Percentiles rank a stretch among this genome's conserved stretches.
phyloP scores from a whole-genome alignment of 2,113 vertebrate genomes.

The Cisticola juncidis region DNA sequence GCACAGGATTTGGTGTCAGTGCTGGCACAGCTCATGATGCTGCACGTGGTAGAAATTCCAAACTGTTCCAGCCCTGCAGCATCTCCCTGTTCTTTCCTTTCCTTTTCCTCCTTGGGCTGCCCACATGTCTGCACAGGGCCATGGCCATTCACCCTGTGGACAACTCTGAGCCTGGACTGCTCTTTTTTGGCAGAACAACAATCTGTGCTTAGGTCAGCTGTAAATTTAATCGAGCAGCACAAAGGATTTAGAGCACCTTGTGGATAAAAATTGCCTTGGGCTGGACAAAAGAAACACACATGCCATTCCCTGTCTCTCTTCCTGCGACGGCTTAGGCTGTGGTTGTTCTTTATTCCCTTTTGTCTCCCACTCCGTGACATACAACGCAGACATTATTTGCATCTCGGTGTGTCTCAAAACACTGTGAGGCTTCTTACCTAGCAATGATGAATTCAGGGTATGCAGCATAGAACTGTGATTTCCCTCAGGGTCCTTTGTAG shows the following conservation, averaged over 20 bases:
- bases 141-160: rapidly evolving
- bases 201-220: slow-evolving; percentile 16
- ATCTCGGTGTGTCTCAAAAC: background rate
- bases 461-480: slow-evolving; percentile 40
- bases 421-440: background rate
- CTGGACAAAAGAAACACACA: background rate
- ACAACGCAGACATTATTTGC: background rate
- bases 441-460: slow-evolving; percentile 28
- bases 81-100: background rate
- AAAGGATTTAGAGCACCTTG: slow-evolving; percentile 8
- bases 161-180: background rate
- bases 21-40: background rate
- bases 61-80: background rate
- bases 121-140: rapidly evolving
- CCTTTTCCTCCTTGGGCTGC: background rate
- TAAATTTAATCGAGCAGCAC: background rate
- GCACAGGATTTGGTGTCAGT: background rate
- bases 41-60: rapidly evolving
- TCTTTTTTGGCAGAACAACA: background rate
- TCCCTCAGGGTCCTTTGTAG: slow-evolving; percentile 56
- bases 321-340: background rate
- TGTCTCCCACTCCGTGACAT: background rate
- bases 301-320: background rate
- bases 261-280: slow-evolving; percentile 23
- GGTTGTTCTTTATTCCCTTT: background rate